Conservation (phyloP, 2,888 invertebrate genomes). For the Bombylius major region DNA sequence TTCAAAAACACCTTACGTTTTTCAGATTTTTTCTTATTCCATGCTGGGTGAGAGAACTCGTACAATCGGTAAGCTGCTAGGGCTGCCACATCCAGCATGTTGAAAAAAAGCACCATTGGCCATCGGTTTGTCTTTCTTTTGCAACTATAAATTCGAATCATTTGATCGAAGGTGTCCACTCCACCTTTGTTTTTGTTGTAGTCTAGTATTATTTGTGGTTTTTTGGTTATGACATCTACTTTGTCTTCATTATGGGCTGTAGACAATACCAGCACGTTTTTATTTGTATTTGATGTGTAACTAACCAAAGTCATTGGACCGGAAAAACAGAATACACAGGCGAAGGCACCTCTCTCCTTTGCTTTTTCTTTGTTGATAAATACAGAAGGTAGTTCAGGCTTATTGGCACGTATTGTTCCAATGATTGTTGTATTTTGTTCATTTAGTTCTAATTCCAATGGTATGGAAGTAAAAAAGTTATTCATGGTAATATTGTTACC, state of each 20-base stretch:
- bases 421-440: slow-evolving; percentile 7
- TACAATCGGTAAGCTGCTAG: slow-evolving; percentile 1
- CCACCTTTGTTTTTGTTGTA: too few species aligned
- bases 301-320: not conserved
- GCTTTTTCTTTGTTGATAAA: slow-evolving; percentile 4
- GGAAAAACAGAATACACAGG: slow-evolving; percentile 1
- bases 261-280: slow-evolving; percentile 7
- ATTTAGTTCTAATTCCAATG: slow-evolving; percentile 3
- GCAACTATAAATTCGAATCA: slow-evolving; percentile 6
- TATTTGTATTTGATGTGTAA: slow-evolving; percentile 2
- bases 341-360: slow-evolving; percentile 5
- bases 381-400: slow-evolving; percentile 5
- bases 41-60: slow-evolving; percentile 12
- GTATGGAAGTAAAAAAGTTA: slow-evolving; percentile 5
- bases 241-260: slow-evolving; percentile 4
- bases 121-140: slow-evolving; percentile 10
- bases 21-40: not conserved
- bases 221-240: slow-evolving; percentile 5
- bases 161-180: too few species aligned
- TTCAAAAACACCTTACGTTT: not conserved
- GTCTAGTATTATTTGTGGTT: too few species aligned
- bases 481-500: slow-evolving; percentile 4
- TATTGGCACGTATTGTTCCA: slow-evolving; percentile 9
- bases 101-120: slow-evolving; percentile 7
- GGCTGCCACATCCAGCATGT: slow-evolving; percentile 3